Percentiles rank a stretch among this genome's conserved stretches.
These are phyloP conservation scores for Monodelphis domestica DNA, from an alignment of 2,797 vertebrate genomes.

Conservation along the genomic window DNA sequence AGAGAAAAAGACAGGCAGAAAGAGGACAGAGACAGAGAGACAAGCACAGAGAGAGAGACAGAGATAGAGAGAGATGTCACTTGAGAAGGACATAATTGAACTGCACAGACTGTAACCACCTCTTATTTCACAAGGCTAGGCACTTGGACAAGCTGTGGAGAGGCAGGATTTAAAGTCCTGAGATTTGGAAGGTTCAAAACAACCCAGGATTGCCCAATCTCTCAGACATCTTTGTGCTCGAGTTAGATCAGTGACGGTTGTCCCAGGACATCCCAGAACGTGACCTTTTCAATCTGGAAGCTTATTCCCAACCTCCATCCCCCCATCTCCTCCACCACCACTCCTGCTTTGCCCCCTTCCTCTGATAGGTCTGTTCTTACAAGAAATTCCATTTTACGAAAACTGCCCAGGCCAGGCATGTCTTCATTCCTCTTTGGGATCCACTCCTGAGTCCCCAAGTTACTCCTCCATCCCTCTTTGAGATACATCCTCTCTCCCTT, in stretches of 20 bases:
- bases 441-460: neutral
- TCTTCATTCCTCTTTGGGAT: neutral
- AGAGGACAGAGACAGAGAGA: neutral
- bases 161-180: neutral
- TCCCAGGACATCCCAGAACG: neutral
- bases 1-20: no score
- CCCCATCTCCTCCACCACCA: no score
- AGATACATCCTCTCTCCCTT: neutral
- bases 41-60: no score
- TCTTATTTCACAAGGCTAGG: neutral
- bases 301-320: neutral
- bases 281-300: neutral
- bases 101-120: neutral
- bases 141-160: neutral
- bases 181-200: neutral
- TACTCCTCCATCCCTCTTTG: no score
- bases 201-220: neutral
- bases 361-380: neutral
- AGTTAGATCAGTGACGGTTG: neutral
- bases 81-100: neutral
- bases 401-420: neutral
- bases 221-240: neutral
- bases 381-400: neutral
- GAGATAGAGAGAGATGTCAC: neutral
- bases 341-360: neutral